Conservation (phyloP, 2,113 vertebrate genomes). For the Channa maculata region DNA sequence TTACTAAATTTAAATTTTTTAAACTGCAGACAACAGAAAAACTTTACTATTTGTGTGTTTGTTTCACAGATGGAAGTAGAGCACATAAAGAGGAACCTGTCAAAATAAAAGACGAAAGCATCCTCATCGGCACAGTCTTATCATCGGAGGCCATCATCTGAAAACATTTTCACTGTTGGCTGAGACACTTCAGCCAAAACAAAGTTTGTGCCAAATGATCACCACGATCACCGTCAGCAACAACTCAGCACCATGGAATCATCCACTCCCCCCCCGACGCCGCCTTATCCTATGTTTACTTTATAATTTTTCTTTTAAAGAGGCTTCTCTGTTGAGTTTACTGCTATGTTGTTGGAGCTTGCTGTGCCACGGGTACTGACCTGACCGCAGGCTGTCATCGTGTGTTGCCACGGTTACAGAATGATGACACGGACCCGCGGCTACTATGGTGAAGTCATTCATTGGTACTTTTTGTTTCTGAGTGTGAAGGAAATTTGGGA, state of each 20-base stretch:
- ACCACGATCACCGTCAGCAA: conserved; percentile 49
- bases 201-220: conserved; percentile 93
- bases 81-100: conserved; percentile 96
- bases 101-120: conserved; percentile 86
- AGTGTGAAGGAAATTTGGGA: conserved; percentile 44
- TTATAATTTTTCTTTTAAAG: conserved; percentile 35
- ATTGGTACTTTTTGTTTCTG: conserved; percentile 90
- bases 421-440: conserved; percentile 36
- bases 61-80: conserved; percentile 93
- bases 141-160: conserved; percentile 60
- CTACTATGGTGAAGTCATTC: conserved; percentile 86
- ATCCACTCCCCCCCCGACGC: conserved; percentile 19
- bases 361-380: conserved; percentile 57
- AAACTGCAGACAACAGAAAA: no score
- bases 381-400: conserved; percentile 36
- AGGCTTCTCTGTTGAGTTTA: conserved; percentile 64
- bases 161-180: conserved; percentile 81
- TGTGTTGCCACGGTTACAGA: conserved; percentile 49
- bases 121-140: conserved; percentile 71
- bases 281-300: conserved; percentile 71
- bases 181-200: conserved; percentile 86
- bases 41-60: conserved; percentile 24
- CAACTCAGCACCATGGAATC: conserved; percentile 50
- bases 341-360: conserved; percentile 47
- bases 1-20: no score